Percentiles rank a stretch among this genome's conserved stretches.
Evolutionary conservation across 2,888 invertebrate species (phyloP).

Genomic region (Biston betularia): DNA sequence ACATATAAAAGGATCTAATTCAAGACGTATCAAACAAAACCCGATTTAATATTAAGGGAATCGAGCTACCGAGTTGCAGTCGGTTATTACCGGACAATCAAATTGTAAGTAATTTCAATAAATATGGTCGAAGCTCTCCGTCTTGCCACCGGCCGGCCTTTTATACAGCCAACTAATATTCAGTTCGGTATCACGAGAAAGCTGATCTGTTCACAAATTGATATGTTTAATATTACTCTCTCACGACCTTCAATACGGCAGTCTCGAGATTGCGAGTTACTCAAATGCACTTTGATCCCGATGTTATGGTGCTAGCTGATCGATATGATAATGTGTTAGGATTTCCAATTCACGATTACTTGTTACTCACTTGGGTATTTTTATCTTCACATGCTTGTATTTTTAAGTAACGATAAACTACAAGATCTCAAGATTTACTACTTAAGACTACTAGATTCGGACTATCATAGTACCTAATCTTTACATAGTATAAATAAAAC

Average conservation of each 20-base stretch:
- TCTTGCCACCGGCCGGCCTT: slow-evolving; percentile 57
- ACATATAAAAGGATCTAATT: slow-evolving; percentile 76
- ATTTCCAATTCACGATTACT: not conserved
- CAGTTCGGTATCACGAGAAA: slow-evolving; percentile 84
- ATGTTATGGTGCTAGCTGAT: slow-evolving; percentile 8
- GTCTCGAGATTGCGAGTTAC: slow-evolving; percentile 29
- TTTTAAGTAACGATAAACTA: no score
- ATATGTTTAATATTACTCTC: slow-evolving; percentile 85
- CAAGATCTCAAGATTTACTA: no score
- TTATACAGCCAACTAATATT: slow-evolving; percentile 82
- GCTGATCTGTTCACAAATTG: slow-evolving; percentile 79
- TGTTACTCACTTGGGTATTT: not conserved
- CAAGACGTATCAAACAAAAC: slow-evolving; percentile 73
- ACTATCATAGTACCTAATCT: no score
- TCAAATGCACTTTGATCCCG: slow-evolving; percentile 27
- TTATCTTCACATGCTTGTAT: no score
- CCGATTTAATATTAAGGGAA: slow-evolving; percentile 73
- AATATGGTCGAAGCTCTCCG: slow-evolving; percentile 76
- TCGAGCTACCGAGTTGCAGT: slow-evolving; percentile 74
- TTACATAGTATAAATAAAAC: no score
- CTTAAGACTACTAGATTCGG: no score
- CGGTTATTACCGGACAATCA: slow-evolving; percentile 81
- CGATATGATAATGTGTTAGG: not conserved
- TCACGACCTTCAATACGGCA: slow-evolving; percentile 72
- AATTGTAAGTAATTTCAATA: slow-evolving; percentile 85